Percentiles rank a stretch among this genome's conserved stretches.
These are phyloP conservation scores for Rutilus rutilus DNA, from an alignment of 2,113 vertebrate species.

Conservation along the genomic window DNA sequence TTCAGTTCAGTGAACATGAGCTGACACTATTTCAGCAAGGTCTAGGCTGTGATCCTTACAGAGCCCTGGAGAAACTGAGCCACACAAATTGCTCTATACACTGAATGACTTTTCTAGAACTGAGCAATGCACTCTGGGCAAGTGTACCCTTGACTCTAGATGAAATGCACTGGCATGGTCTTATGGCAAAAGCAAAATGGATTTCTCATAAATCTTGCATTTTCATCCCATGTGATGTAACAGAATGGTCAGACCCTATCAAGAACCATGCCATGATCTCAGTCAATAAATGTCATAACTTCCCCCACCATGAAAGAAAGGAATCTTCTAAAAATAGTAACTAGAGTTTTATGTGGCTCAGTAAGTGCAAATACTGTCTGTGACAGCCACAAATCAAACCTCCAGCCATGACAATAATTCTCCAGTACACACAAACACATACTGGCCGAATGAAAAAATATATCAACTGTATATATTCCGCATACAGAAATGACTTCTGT, in stretches of 20 bases:
- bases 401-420: slow-evolving; percentile 17
- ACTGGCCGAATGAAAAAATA: not conserved
- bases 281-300: slow-evolving; percentile 1
- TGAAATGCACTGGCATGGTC: not conserved
- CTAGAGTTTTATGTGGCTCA: not conserved
- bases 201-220: not conserved
- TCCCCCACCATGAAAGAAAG: no score
- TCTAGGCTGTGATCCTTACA: slow-evolving; percentile 44
- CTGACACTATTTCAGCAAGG: slow-evolving; percentile 35
- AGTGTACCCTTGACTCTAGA: slow-evolving; percentile 9
- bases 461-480: not conserved
- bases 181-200: not conserved
- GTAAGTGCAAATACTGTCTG: not conserved
- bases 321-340: not conserved
- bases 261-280: not conserved
- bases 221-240: not conserved
- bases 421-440: slow-evolving; percentile 9
- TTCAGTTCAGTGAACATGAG: slow-evolving; percentile 58
- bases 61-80: slow-evolving; percentile 41
- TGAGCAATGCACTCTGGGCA: not conserved
- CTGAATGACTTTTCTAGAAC: slow-evolving; percentile 26
- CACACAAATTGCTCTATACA: slow-evolving; percentile 26
- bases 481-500: not conserved
- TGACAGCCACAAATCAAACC: slow-evolving; percentile 39
- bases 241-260: not conserved